These are phyloP conservation scores for Stegophylla sp. DNA, from an alignment of 2,888 invertebrate genomes.

Conservation along the genomic window DNA sequence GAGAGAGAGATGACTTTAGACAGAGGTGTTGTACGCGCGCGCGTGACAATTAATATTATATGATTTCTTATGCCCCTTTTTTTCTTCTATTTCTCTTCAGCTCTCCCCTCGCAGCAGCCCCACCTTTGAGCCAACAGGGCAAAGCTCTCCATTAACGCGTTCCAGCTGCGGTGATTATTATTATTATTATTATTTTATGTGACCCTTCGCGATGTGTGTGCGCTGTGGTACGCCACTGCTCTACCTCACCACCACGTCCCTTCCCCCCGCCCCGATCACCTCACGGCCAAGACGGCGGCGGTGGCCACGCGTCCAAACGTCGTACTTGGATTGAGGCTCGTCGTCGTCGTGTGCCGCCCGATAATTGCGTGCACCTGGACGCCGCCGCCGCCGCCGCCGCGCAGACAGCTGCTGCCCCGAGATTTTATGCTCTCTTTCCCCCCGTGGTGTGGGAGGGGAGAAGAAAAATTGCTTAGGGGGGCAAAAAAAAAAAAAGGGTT, in stretches of 20 bases:
- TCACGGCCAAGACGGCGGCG: not conserved
- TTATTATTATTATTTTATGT: constrained; percentile 11
- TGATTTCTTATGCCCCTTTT: constrained; percentile 12
- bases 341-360: constrained; percentile 28
- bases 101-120: not conserved
- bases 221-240: constrained; percentile 5
- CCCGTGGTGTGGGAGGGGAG: no score
- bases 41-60: constrained; percentile 45
- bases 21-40: constrained; percentile 25
- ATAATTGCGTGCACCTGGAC: constrained; percentile 58
- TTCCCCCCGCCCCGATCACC: not conserved
- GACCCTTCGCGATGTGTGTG: constrained; percentile 12
- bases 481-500: constrained; percentile 40
- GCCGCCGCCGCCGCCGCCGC: no score
- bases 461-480: constrained; percentile 8
- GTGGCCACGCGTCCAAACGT: constrained; percentile 41
- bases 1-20: constrained; percentile 1
- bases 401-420: constrained; percentile 43
- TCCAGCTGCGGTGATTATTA: constrained; percentile 52
- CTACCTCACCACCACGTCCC: not conserved
- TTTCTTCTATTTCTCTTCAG: not conserved
- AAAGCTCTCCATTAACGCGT: constrained; percentile 57
- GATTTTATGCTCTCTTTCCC: constrained; percentile 26
- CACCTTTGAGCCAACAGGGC: constrained; percentile 24
- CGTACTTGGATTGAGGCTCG: constrained; percentile 26